These are phyloP conservation scores for Venusia cambrica DNA, from an alignment of 2,888 invertebrate genomes.

Conservation along the genomic window DNA sequence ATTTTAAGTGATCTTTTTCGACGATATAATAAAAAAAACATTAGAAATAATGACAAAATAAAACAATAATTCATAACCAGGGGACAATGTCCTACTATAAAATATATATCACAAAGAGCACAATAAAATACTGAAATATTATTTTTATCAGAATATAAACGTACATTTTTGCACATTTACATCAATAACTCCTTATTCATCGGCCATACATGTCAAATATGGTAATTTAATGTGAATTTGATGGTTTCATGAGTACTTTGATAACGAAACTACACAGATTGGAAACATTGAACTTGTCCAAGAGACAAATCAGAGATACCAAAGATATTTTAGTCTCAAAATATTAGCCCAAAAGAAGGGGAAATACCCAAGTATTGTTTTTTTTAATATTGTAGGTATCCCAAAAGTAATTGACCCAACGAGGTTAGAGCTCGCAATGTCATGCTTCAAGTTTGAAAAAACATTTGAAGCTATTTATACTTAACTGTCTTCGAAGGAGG, in stretches of 20 bases:
- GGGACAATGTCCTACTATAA: slow-evolving; percentile 5
- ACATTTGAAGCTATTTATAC: too few species aligned
- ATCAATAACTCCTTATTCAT: slow-evolving; percentile 17
- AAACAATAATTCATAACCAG: too few species aligned
- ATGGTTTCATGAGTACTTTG: slow-evolving; percentile 2
- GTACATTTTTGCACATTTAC: slow-evolving; percentile 5
- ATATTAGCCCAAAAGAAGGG: too few species aligned
- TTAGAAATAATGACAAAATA: too few species aligned
- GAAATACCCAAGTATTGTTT: too few species aligned
- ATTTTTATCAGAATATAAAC: slow-evolving; percentile 9
- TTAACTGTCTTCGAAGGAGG: too few species aligned
- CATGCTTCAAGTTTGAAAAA: too few species aligned
- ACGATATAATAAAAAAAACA: too few species aligned
- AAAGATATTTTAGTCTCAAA: slow-evolving; percentile 6
- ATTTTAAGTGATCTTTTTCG: too few species aligned
- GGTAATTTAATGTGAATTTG: slow-evolving; percentile 10
- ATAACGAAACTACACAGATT: not conserved
- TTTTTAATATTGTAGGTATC: too few species aligned
- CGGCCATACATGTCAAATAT: slow-evolving; percentile 21
- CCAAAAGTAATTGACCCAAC: too few species aligned
- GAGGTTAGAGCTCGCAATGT: too few species aligned
- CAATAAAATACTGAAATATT: not conserved
- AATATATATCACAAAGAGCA: not conserved
- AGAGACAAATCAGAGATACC: not conserved
- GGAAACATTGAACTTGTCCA: not conserved